Evolutionary conservation across 2,113 vertebrate genomes (phyloP), one percentile per base, ranked within the genome.

Genomic region (Rhineura floridana): DNA sequence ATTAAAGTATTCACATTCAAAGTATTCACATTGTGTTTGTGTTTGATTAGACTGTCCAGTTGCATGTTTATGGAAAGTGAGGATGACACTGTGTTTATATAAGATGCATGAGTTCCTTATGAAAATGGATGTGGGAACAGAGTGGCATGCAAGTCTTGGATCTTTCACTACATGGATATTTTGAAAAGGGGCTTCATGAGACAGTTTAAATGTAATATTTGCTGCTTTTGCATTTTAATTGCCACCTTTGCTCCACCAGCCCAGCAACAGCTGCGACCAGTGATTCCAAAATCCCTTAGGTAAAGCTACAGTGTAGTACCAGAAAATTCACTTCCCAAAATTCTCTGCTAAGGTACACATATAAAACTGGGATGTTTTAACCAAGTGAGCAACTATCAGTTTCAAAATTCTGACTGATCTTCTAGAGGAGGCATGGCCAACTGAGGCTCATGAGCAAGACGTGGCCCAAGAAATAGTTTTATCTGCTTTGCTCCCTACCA

Each of bases 11-110:
- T 95, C 93, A 95, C 93, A 95, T 95, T 95, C 94, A 95, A 95
- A 96, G 94, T 96, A 95, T 95, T 95, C 93, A 93, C 83, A 85
- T 87, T 87, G 72, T 82, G 44, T 90, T 83, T 90, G 91, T 3
- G 75, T 90, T 89, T 90, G 89, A 85, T 76, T 91, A 85, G 89
- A 95, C 94, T 93, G 94, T 95, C 94, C 94, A 91, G 93, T 94
- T 95, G 94, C 92, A 96, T 95, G 95, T 95, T 95, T 91, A 94
- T 95, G 95, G 94, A 95, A 95, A 94, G 94, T 94, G 95, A 95
- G 75, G 87, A 96, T 96, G 95, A 96, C 84, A 89, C 33, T 59
- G 93, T 95, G 88, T 91, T 92, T 92, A 90, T 89, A 92, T 94
- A 94, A 94, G 93, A 95, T 82, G 93, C 62, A 96, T 95, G 95